Percentiles rank a stretch among this genome's conserved stretches.
Evolutionary conservation across 2,888 invertebrate species (phyloP).

Genomic region (Petrophora chlorosata): DNA sequence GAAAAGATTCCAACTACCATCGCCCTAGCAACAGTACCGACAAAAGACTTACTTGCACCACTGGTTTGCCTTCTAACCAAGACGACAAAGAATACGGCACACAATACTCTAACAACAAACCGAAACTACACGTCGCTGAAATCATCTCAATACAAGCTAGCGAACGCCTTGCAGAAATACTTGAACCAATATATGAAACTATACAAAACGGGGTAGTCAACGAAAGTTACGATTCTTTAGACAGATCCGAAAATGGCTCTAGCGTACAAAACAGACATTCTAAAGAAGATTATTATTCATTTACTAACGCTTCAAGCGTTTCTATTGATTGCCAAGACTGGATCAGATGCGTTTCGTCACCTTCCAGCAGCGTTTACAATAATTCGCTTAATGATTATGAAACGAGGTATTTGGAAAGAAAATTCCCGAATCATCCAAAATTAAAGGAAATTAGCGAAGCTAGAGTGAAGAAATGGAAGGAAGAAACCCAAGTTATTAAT

Average conservation of each 20-base stretch:
- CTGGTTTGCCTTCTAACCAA: conserved; percentile 57
- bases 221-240: conserved; percentile 62
- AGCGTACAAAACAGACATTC: conserved; percentile 51
- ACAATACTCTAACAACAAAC: conserved; percentile 53
- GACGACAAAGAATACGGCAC: conserved; percentile 52
- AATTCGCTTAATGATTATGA: conserved; percentile 61
- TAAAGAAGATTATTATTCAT: conserved; percentile 64
- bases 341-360: conserved; percentile 62
- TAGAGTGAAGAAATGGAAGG: conserved; percentile 35
- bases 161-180: conserved; percentile 70
- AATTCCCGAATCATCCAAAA: conserved; percentile 48
- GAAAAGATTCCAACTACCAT: conserved; percentile 56
- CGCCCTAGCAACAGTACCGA: conserved; percentile 55
- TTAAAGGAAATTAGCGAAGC: conserved; percentile 38
- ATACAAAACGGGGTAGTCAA: conserved; percentile 60
- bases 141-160: conserved; percentile 75
- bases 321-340: conserved; percentile 71
- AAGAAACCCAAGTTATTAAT: conserved; percentile 31
- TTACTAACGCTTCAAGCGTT: conserved; percentile 66
- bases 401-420: conserved; percentile 51
- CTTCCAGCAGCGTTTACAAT: conserved; percentile 61
- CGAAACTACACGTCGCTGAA: conserved; percentile 73
- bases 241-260: conserved; percentile 58
- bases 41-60: conserved; percentile 68
- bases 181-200: conserved; percentile 76